These are phyloP conservation scores for Exephanes ischioxanthus DNA, from an alignment of 2,888 invertebrate species.

Conservation along the genomic window DNA sequence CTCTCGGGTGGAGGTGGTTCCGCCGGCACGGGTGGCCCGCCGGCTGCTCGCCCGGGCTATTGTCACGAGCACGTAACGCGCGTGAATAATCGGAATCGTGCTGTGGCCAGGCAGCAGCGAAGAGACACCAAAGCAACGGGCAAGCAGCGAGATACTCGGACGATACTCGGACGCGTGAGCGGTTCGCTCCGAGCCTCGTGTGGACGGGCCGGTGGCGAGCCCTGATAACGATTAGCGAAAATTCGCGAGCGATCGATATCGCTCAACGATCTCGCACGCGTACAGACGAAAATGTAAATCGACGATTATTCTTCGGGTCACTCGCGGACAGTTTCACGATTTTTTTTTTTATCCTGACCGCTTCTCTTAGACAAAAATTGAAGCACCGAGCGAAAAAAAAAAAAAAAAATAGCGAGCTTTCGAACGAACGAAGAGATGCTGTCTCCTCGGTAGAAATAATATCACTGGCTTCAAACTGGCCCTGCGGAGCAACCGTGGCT, in stretches of 20 bases:
- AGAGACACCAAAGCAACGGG: slow-evolving; percentile 8
- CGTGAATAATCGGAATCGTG: slow-evolving; percentile 71
- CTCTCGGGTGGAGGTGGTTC: slow-evolving; percentile 12
- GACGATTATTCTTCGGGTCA: not conserved
- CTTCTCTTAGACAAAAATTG: not conserved
- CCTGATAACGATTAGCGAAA: slow-evolving; percentile 16
- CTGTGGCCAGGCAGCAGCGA: slow-evolving; percentile 25
- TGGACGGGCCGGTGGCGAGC: not conserved
- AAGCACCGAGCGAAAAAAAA: not conserved
- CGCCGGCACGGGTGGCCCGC: slow-evolving; percentile 66
- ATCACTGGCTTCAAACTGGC: slow-evolving; percentile 79
- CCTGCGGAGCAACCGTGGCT: slow-evolving; percentile 71
- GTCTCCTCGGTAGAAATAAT: slow-evolving; percentile 75
- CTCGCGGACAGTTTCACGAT: not conserved
- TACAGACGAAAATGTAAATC: not conserved
- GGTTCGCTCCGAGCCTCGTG: not conserved
- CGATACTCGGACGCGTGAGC: not conserved
- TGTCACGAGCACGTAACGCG: slow-evolving; percentile 69
- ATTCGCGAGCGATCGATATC: slow-evolving; percentile 2
- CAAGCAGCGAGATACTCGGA: not conserved
- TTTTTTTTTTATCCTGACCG: not conserved
- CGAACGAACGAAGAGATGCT: slow-evolving; percentile 72
- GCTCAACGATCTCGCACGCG: slow-evolving; percentile 8
- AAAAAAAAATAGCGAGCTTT: not conserved
- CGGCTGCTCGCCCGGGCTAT: slow-evolving; percentile 65